These are phyloP conservation scores for Lagria hirta DNA, from an alignment of 2,888 invertebrate species.

Conservation along the genomic window DNA sequence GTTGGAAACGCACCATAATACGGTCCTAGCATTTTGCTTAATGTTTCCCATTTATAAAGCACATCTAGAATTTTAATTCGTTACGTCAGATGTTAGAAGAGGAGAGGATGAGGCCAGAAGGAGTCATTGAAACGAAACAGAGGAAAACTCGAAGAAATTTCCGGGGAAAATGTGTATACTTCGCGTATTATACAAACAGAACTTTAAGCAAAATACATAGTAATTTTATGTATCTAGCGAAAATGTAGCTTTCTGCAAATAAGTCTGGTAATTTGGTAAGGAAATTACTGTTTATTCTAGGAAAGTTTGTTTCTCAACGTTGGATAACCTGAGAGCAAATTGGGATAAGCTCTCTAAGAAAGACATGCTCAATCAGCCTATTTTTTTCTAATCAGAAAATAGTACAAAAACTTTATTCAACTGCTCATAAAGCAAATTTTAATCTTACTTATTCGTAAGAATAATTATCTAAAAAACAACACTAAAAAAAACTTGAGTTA, in stretches of 20 bases:
- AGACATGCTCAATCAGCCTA: too few species aligned
- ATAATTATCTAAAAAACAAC: too few species aligned
- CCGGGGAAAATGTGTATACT: constrained; percentile 44
- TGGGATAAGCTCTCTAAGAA: too few species aligned
- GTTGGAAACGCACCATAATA: constrained; percentile 25
- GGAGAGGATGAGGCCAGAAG: constrained; percentile 10
- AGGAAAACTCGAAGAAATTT: constrained; percentile 41
- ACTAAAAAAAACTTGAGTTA: too few species aligned
- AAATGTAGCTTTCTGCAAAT: constrained; percentile 54
- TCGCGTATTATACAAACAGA: constrained; percentile 48
- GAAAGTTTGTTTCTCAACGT: constrained; percentile 48
- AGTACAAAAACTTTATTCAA: too few species aligned
- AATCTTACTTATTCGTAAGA: too few species aligned
- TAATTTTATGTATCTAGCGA: constrained; percentile 54
- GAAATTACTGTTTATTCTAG: constrained; percentile 55
- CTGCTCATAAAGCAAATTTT: too few species aligned
- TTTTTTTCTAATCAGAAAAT: too few species aligned
- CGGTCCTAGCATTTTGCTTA: constrained; percentile 48
- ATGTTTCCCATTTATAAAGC: constrained; percentile 50
- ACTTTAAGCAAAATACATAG: constrained; percentile 53
- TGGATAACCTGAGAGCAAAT: constrained; percentile 43
- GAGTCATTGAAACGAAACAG: constrained; percentile 33
- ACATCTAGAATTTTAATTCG: constrained; percentile 43
- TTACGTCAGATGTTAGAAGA: constrained; percentile 18
- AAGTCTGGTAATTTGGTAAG: constrained; percentile 55